A percentile compares a stretch with the other conserved stretches of the same genome.
Evolutionary conservation across 2,888 invertebrate genomes (phyloP).

Genomic region (Malacosoma neustria): DNA sequence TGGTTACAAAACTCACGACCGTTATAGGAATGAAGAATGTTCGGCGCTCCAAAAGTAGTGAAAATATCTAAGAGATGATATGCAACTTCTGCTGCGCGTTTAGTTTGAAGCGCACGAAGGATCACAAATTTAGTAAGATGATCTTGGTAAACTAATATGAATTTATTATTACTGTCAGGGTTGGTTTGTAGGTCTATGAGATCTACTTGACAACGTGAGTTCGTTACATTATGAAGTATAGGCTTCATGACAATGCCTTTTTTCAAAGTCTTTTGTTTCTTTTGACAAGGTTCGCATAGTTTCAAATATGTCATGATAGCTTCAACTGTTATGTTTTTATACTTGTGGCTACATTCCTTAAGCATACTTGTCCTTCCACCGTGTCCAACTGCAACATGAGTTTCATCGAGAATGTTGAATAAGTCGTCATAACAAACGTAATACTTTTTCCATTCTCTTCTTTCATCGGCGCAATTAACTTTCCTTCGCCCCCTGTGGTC

Average conservation of each 20-base stretch:
- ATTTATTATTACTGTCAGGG: conserved; percentile 28
- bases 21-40: conserved; percentile 31
- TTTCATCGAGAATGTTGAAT: neutral
- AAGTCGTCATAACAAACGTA: neutral
- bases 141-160: conserved; percentile 38
- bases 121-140: conserved; percentile 40
- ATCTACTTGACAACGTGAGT: conserved; percentile 32
- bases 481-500: too few species aligned
- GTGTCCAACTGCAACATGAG: neutral
- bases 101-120: conserved; percentile 28
- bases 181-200: conserved; percentile 34
- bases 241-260: conserved; percentile 24
- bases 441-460: neutral
- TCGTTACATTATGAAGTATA: conserved; percentile 19
- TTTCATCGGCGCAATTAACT: too few species aligned
- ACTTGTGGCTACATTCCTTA: neutral
- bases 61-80: conserved; percentile 34
- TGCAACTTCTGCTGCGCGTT: conserved; percentile 32
- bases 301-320: neutral
- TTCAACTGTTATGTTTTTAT: neutral
- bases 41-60: conserved; percentile 32
- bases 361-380: neutral
- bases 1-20: conserved; percentile 27
- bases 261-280: conserved; percentile 16
- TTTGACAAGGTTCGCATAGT: conserved; percentile 22